phyloP scores from a whole-genome alignment of 2,888 invertebrate genomes.

The Stramonita haemastoma region DNA sequence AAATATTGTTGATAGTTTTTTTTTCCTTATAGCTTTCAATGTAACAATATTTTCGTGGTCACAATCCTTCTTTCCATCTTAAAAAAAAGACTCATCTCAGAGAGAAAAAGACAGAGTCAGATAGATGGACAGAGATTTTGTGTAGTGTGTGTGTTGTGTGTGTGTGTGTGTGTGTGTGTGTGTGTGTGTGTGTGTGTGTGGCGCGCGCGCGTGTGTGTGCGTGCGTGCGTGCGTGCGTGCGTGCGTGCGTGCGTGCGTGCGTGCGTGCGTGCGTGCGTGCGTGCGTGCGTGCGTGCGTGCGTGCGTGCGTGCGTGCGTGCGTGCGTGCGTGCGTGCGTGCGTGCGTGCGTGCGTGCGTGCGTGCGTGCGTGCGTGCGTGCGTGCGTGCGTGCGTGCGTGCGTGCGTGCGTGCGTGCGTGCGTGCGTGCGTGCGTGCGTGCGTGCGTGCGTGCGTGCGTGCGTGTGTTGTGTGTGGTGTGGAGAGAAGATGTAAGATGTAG shows the following conservation, averaged over 20 bases:
- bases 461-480: slow-evolving; percentile 1
- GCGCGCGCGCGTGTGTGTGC: no score
- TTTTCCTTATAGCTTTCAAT: no score
- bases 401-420: slow-evolving; percentile 1
- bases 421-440: slow-evolving; percentile 2
- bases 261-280: not conserved
- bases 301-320: not conserved
- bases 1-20: not conserved
- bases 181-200: no score
- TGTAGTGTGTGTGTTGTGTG: no score
- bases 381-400: slow-evolving; percentile 1
- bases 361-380: slow-evolving; percentile 5
- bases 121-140: not conserved
- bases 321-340: not conserved
- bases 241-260: slow-evolving; percentile 3
- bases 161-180: no score
- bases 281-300: not conserved
- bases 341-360: slow-evolving; percentile 22
- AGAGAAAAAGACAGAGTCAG: slow-evolving; percentile 12
- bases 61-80: no score
- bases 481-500: not conserved
- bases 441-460: not conserved
- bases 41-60: no score
- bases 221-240: slow-evolving; percentile 21
- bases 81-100: not conserved